Conservation (phyloP, 2,113 vertebrate genomes). For the Heterochromis multidens region DNA sequence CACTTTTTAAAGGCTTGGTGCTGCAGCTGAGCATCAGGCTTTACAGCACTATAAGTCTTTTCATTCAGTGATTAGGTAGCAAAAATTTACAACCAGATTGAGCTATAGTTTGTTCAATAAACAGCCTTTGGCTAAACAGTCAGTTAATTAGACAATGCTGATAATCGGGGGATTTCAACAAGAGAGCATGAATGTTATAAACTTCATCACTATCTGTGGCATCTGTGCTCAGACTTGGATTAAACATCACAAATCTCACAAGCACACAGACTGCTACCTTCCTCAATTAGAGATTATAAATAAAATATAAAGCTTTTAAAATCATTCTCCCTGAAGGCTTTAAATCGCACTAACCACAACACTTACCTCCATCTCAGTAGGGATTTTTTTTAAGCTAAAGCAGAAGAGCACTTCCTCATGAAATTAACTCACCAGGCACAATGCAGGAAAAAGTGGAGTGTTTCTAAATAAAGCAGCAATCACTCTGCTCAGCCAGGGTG, state of each 20-base stretch:
- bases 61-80: background rate
- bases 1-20: background rate
- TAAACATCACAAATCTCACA: background rate
- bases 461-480: conserved; percentile 33
- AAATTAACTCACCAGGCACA: background rate
- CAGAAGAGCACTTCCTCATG: background rate
- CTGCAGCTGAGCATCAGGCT: background rate
- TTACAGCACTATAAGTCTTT: rapidly evolving
- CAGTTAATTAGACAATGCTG: background rate
- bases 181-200: background rate
- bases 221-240: background rate
- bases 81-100: background rate
- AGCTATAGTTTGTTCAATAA: background rate
- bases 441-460: background rate
- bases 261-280: background rate
- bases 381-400: background rate
- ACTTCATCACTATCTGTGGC: background rate
- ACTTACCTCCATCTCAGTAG: background rate
- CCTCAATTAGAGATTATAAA: background rate
- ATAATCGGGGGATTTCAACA: background rate
- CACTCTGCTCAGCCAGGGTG: background rate
- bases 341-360: background rate
- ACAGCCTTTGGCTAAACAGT: background rate
- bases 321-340: background rate
- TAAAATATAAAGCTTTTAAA: conserved; percentile 5